Evolutionary conservation across 2,888 invertebrate genomes (phyloP).

Genomic region (Omphaloscelis lunosa): DNA sequence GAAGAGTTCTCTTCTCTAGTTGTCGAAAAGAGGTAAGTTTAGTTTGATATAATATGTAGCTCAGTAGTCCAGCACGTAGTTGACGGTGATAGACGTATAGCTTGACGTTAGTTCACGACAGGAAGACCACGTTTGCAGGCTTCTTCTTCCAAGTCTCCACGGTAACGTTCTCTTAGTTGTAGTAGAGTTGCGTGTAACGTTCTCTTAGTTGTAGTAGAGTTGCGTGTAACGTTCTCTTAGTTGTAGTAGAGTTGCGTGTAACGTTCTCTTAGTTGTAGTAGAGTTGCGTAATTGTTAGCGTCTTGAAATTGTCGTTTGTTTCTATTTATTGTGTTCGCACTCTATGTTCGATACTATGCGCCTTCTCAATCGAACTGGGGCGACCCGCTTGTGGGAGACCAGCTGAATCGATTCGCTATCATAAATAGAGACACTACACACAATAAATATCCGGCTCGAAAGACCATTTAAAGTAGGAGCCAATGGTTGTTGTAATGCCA

Average conservation of each 20-base stretch:
- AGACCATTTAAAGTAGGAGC: too few relatives aligned
- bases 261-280: not conserved
- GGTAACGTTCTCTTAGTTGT: not conserved
- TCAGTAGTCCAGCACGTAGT: conserved; percentile 7
- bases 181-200: too few relatives aligned
- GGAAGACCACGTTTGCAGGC: not conserved
- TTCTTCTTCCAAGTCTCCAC: conserved; percentile 1
- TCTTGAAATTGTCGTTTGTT: not conserved
- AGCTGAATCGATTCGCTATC: too few relatives aligned
- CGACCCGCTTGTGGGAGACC: too few relatives aligned
- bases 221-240: too few relatives aligned
- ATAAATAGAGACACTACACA: too few relatives aligned
- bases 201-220: too few relatives aligned
- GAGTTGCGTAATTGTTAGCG: conserved; percentile 4
- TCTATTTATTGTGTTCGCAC: conserved; percentile 2
- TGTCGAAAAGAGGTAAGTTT: not conserved
- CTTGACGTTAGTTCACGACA: conserved; percentile 9
- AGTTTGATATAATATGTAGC: not conserved
- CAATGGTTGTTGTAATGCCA: too few relatives aligned
- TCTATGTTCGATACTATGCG: not conserved
- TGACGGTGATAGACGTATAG: conserved; percentile 5
- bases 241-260: too few relatives aligned
- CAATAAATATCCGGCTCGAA: too few relatives aligned
- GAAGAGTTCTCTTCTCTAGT: too few relatives aligned
- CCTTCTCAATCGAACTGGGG: too few relatives aligned